Evolutionary conservation across 2,113 vertebrate species (phyloP), one percentile per base, ranked within the genome.

Genomic region (Salvelinus fontinalis): DNA sequence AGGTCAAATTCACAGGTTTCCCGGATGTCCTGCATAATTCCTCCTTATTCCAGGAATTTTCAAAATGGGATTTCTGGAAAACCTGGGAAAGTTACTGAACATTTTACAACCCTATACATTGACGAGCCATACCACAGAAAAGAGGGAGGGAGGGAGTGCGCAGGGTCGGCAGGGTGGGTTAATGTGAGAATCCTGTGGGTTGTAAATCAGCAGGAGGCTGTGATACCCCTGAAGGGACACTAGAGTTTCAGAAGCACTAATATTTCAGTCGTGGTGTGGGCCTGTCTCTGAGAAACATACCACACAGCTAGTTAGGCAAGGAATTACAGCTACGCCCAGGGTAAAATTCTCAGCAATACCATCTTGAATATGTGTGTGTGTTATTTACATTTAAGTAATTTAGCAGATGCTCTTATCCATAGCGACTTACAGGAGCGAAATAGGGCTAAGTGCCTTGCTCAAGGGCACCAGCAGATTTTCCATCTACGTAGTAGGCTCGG

Each of bases 251-350:
- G 54, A 67, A 73, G 77, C 29, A 26, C n/a, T 27, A 68, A 73
- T 54, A 71, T 31, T 70, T 79, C 39, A 73, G 20, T 44, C 59
- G 68, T 18, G 31, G 34, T 59, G 66, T 16, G 51, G 60, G 59
- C 73, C 79, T 29, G 76, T 16, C 22, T 67, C 34, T 73, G 48
- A 79, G 71, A 72, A 74, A 75, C 49, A 31, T 26, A 20, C 81
- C 34, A 26, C 48, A 26, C 12, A 67, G 60, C 13, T 54, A 67
- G 16, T 57, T 57, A 57, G 13, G 54, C 54, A 57, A 44, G 18
- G 76, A 77, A 70, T 64, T 73, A 68, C 27, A n/a, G 20, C 39
- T 44, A 39, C 14, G 65, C 59, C 22, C 18, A 18, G 24, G 16
- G 39, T n/a, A 1, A 24, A 22, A 27, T 67, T 67, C 26, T 27